These are phyloP conservation scores for Heliconius congener DNA, from an alignment of 1,140 invertebrate species.

Conservation along the genomic window DNA sequence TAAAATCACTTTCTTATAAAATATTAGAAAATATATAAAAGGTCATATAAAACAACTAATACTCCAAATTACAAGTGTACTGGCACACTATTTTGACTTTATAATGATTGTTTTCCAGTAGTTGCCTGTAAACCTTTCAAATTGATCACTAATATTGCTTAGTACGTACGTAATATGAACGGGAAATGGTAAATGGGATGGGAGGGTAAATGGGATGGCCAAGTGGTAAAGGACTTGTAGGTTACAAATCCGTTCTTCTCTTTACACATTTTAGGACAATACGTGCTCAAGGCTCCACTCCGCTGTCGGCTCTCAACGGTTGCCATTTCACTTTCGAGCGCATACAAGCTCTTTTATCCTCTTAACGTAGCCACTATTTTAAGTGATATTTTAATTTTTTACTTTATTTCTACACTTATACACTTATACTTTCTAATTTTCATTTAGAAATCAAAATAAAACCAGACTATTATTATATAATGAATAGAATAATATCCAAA, in stretches of 20 bases:
- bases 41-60: too few relatives aligned
- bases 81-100: background rate
- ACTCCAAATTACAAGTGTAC: too few relatives aligned
- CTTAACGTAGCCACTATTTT: slow-evolving; percentile 2
- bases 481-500: too few relatives aligned
- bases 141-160: background rate
- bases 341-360: slow-evolving; percentile 4
- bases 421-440: background rate
- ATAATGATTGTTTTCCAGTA: background rate
- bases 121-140: background rate
- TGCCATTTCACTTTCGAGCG: background rate
- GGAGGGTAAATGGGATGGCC: background rate
- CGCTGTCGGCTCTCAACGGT: slow-evolving; percentile 2
- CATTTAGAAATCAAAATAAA: background rate
- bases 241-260: background rate
- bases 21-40: too few relatives aligned
- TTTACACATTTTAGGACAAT: slow-evolving; percentile 2
- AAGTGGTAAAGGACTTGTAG: background rate
- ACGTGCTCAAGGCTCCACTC: background rate
- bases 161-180: background rate
- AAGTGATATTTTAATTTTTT: background rate
- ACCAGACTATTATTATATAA: too few relatives aligned
- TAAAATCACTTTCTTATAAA: too few relatives aligned
- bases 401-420: background rate
- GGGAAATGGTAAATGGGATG: too few relatives aligned